phyloP scores from a whole-genome alignment of 2,113 vertebrate genomes.

The Paradoxurus hermaphroditus region DNA sequence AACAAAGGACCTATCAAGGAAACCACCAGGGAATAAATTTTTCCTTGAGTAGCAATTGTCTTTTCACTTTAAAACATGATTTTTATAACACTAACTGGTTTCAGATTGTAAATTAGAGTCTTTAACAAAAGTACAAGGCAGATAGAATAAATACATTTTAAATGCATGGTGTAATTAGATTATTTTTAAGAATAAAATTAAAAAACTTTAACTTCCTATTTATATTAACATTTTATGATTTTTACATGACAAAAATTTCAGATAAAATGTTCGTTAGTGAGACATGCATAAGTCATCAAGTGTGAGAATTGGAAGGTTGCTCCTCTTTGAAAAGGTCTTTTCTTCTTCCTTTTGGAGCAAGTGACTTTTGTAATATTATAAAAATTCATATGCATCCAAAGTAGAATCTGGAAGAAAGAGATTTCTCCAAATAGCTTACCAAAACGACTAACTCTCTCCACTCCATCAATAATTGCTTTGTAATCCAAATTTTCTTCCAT shows the following conservation, averaged over 20 bases:
- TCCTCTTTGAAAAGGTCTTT: not conserved
- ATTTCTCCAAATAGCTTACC: slow-evolving; percentile 83
- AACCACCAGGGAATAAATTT: not conserved
- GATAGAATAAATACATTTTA: not conserved
- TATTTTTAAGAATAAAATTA: slow-evolving; percentile 29
- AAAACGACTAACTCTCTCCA: slow-evolving; percentile 92
- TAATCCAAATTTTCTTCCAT: slow-evolving; percentile 91
- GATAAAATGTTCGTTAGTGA: not conserved
- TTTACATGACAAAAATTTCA: not conserved
- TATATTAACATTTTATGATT: not conserved
- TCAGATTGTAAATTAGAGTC: not conserved
- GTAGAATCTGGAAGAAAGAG: not conserved
- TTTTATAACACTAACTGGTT: not conserved
- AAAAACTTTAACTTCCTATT: not conserved
- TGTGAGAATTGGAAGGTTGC: not conserved
- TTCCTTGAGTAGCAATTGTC: not conserved
- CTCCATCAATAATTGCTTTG: slow-evolving; percentile 87
- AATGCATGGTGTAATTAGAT: not conserved
- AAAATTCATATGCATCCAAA: not conserved
- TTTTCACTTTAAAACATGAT: not conserved
- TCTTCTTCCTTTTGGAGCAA: not conserved
- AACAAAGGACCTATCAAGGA: not conserved
- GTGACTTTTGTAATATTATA: not conserved
- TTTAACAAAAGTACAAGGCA: not conserved
- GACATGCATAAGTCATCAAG: not conserved